Conservation (phyloP, 2,797 vertebrate genomes). For the Pristis pectinata region DNA sequence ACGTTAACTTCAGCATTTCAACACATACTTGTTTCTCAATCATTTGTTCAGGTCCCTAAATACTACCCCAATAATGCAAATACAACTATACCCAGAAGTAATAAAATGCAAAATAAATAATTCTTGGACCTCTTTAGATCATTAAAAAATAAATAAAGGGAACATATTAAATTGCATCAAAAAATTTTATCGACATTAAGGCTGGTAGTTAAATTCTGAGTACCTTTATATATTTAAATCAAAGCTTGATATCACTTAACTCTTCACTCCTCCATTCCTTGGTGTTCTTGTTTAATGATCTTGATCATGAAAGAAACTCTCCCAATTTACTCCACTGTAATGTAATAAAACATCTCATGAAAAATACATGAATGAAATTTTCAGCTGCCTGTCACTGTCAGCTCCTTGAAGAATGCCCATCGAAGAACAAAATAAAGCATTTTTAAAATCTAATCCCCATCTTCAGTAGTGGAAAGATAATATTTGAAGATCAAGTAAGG, state of each 20-base stretch:
- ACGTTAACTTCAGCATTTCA: too few relatives aligned
- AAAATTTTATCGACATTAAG: neutral
- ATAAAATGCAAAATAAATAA: too few relatives aligned
- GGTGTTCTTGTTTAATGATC: neutral
- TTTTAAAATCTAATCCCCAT: neutral
- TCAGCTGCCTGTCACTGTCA: neutral
- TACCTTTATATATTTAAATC: neutral
- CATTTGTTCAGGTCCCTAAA: too few relatives aligned
- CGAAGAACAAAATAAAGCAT: neutral
- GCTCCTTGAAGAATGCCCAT: neutral
- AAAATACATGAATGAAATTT: conserved; percentile 7
- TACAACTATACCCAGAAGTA: too few relatives aligned
- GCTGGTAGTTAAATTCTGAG: neutral
- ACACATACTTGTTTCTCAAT: too few relatives aligned
- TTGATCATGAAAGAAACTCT: neutral
- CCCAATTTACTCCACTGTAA: neutral
- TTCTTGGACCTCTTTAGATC: too few relatives aligned
- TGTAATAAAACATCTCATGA: neutral
- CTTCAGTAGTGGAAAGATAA: neutral
- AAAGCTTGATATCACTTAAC: neutral
- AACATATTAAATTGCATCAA: neutral
- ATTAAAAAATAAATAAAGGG: neutral
- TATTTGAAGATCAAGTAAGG: neutral
- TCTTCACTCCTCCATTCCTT: neutral
- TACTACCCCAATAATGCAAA: too few relatives aligned